Conservation (phyloP, 2,888 invertebrate species). For the Drosophila anceps region DNA sequence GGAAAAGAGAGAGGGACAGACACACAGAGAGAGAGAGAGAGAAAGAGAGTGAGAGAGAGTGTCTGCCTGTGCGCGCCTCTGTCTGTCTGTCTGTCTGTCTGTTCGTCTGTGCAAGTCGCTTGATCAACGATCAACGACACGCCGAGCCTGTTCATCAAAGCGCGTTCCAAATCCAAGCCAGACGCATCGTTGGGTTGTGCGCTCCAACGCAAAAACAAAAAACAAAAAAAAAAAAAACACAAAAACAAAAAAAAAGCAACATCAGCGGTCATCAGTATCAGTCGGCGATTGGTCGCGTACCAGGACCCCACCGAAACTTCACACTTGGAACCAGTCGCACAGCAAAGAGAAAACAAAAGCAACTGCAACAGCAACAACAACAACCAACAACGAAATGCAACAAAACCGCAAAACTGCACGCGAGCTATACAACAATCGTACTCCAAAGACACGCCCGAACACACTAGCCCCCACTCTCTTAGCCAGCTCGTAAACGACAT, state of each 20-base stretch:
- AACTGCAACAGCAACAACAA: conserved; percentile 1
- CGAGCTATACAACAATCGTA: conserved; percentile 33
- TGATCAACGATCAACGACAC: conserved; percentile 63
- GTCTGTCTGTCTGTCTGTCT: conserved; percentile 11
- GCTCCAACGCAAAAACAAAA: conserved; percentile 39
- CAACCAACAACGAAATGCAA: conserved; percentile 47
- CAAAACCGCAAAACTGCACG: conserved; percentile 39
- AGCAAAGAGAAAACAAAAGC: conserved; percentile 10
- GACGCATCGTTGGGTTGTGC: conserved; percentile 70
- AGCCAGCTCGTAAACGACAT: conserved; percentile 24
- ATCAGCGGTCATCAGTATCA: conserved; percentile 27
- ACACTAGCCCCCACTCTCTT: conserved; percentile 22
- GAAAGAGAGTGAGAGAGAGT: conserved; percentile 18
- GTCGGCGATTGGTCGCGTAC: conserved; percentile 19
- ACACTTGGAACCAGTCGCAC: conserved; percentile 1
- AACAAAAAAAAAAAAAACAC: not conserved
- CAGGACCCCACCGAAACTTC: conserved; percentile 29
- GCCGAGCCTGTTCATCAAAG: conserved; percentile 69
- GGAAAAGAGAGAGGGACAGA: conserved; percentile 16
- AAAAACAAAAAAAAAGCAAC: not conserved
- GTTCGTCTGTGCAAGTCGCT: conserved; percentile 35
- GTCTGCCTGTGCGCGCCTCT: conserved; percentile 15
- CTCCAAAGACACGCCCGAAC: conserved; percentile 40
- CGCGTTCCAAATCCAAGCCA: conserved; percentile 76
- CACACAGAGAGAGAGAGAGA: conserved; percentile 14